A percentile compares a stretch with the other conserved stretches of the same genome.
These are phyloP conservation scores for Mesocricetus auratus DNA, from an alignment of 2,113 vertebrate species.

Conservation along the genomic window DNA sequence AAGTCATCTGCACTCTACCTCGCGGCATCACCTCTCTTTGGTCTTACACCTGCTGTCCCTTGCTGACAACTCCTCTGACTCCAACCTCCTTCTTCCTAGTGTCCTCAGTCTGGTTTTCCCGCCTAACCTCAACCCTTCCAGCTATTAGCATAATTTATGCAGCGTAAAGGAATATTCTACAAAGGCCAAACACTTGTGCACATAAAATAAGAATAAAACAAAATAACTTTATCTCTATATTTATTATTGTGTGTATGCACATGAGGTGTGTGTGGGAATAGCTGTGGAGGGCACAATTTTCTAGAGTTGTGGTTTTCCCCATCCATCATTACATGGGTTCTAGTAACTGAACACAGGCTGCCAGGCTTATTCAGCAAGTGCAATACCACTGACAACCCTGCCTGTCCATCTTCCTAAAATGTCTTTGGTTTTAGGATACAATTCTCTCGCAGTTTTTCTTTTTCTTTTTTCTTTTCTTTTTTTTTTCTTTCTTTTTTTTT, in stretches of 20 bases:
- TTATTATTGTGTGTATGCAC: neutral
- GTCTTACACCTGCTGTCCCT: neutral
- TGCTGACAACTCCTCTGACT: neutral
- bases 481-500: too few species aligned
- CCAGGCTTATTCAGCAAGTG: neutral
- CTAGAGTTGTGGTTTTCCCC: neutral
- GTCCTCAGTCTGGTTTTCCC: neutral
- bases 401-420: neutral
- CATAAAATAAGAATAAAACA: neutral
- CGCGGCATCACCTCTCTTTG: neutral
- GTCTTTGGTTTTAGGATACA: constrained; percentile 43
- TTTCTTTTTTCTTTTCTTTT: too few species aligned
- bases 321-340: neutral
- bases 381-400: neutral
- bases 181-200: neutral
- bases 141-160: neutral
- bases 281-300: neutral
- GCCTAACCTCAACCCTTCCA: neutral
- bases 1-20: neutral
- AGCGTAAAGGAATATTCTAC: neutral
- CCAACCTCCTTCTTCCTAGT: neutral
- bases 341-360: neutral
- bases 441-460: neutral
- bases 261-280: neutral
- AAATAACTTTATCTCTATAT: neutral